Conservation (phyloP, 2,113 vertebrate species). For the Cnemophilus loriae region DNA sequence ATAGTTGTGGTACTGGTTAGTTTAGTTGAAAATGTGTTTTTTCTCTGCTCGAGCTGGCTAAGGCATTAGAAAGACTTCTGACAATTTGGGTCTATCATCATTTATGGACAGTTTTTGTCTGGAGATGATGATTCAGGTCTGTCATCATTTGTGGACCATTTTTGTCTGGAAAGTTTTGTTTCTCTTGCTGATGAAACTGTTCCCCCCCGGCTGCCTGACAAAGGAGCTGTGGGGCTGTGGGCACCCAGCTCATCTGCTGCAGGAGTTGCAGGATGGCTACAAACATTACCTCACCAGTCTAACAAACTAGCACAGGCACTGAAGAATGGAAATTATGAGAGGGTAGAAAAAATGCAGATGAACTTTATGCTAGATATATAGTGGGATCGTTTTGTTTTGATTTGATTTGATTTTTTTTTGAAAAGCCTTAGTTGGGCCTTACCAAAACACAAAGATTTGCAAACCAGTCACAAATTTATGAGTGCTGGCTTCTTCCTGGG, state of each 20-base stretch:
- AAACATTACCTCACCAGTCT: neutral
- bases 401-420: neutral
- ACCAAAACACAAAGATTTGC: neutral
- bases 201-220: fast-evolving
- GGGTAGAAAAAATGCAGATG: neutral
- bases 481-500: neutral
- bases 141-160: neutral
- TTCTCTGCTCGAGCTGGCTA: neutral
- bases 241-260: neutral
- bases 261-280: neutral
- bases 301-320: neutral
- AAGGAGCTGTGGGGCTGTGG: neutral
- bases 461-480: neutral
- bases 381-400: neutral
- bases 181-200: neutral
- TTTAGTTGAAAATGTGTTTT: neutral
- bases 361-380: neutral
- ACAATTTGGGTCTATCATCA: neutral
- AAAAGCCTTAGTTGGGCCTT: neutral
- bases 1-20: neutral
- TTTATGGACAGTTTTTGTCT: neutral
- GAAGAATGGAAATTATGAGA: neutral
- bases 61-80: neutral
- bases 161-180: neutral
- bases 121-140: fast-evolving